A percentile compares a stretch with the other conserved stretches of the same genome.
phyloP scores from a whole-genome alignment of 2,888 invertebrate species.

The Minunthozetes semirufus region DNA sequence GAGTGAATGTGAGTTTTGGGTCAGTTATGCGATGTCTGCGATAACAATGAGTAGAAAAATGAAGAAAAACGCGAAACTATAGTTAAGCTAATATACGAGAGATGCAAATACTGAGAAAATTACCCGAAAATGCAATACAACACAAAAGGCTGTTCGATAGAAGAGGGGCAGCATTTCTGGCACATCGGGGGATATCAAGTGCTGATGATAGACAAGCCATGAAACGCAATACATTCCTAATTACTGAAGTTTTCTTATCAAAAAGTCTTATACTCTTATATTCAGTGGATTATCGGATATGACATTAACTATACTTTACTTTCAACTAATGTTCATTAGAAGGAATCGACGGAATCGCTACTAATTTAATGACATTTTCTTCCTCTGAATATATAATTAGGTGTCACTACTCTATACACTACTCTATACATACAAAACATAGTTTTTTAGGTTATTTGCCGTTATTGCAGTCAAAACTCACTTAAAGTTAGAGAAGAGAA shows the following conservation, averaged over 20 bases:
- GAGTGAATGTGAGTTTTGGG: background rate
- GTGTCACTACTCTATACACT: background rate
- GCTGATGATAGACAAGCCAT: slow-evolving; percentile 4
- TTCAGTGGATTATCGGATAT: slow-evolving; percentile 22
- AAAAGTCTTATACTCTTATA: background rate
- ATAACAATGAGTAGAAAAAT: background rate
- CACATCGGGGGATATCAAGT: background rate
- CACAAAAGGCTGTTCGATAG: background rate
- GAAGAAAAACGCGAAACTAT: slow-evolving; percentile 4
- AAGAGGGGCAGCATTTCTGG: background rate
- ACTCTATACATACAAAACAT: background rate
- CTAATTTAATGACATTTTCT: slow-evolving; percentile 22
- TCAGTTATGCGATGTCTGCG: background rate
- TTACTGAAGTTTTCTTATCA: slow-evolving; percentile 17
- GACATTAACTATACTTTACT: slow-evolving; percentile 1
- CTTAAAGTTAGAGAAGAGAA: background rate
- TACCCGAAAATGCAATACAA: background rate
- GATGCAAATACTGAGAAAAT: background rate
- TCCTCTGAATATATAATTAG: slow-evolving; percentile 25
- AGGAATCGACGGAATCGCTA: background rate
- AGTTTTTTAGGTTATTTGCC: slow-evolving; percentile 5
- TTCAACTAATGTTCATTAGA: slow-evolving; percentile 9
- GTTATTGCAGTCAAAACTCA: background rate
- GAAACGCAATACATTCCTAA: slow-evolving; percentile 17
- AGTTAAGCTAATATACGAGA: slow-evolving; percentile 19